Evolutionary conservation across 2,888 invertebrate genomes (phyloP).

Genomic region (Barypeithes pellucidus): DNA sequence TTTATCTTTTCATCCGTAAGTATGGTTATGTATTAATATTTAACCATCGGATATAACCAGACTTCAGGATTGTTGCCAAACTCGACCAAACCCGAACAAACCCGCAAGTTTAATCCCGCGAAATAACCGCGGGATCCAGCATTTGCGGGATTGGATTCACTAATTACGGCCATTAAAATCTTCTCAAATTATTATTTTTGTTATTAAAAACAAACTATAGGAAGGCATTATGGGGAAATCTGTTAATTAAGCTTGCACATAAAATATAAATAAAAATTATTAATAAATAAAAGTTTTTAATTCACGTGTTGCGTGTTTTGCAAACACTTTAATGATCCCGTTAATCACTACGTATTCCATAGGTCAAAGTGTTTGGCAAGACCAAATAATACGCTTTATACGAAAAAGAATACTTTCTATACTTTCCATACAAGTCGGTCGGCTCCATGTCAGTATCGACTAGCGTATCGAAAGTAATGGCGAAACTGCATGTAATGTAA

Average conservation of each 20-base stretch:
- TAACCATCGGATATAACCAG: too few species aligned
- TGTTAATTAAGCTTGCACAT: not conserved
- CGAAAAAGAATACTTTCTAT: constrained; percentile 7
- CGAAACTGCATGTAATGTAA: constrained; percentile 4
- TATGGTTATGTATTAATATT: too few species aligned
- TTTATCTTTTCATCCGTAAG: too few species aligned
- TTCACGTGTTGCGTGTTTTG: constrained; percentile 4
- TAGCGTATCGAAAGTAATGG: not conserved
- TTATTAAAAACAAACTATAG: not conserved
- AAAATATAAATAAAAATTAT: not conserved
- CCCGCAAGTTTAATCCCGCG: too few species aligned
- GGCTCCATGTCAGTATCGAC: not conserved
- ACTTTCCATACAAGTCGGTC: constrained; percentile 6
- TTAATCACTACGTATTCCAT: not conserved
- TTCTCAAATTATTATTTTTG: too few species aligned
- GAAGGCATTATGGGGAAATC: constrained; percentile 1
- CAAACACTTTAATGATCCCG: not conserved
- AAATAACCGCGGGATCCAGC: too few species aligned
- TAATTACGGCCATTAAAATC: too few species aligned
- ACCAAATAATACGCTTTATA: constrained; percentile 2
- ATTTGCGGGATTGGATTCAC: too few species aligned
- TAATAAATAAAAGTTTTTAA: constrained; percentile 14
- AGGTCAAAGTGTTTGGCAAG: constrained; percentile 22
- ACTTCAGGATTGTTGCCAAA: too few species aligned
- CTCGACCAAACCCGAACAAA: too few species aligned